phyloP scores from a whole-genome alignment of 2,888 invertebrate species.

The Axea sp. region DNA sequence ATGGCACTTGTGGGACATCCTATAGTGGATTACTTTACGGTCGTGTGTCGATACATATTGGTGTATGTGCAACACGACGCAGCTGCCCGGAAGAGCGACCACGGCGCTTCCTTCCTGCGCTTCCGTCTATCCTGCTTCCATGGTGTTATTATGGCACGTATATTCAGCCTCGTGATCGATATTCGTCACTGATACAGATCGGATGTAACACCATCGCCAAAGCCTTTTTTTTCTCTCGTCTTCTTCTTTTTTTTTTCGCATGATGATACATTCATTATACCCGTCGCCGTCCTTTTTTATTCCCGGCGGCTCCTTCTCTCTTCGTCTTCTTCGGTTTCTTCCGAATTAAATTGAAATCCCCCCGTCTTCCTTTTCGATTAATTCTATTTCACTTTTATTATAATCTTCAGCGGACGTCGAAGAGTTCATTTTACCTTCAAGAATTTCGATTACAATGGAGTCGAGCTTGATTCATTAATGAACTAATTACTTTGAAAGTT shows the following conservation, averaged over 20 bases:
- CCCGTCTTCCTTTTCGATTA: conserved; percentile 17
- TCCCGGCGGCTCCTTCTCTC: background rate
- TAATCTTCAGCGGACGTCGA: conserved; percentile 9
- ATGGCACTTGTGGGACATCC: conserved; percentile 78
- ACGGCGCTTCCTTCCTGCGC: conserved; percentile 78
- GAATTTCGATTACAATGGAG: conserved; percentile 48
- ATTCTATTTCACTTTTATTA: conserved; percentile 37
- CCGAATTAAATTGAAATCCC: conserved; percentile 27
- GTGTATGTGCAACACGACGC: conserved; percentile 63
- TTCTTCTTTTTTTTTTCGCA: conserved; percentile 31
- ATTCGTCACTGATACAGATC: conserved; percentile 68
- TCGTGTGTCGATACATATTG: conserved; percentile 69
- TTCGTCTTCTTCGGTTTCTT: background rate
- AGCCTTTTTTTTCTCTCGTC: conserved; percentile 20
- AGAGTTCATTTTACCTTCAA: conserved; percentile 46
- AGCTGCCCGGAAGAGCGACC: conserved; percentile 78
- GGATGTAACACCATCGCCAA: conserved; percentile 61
- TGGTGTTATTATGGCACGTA: conserved; percentile 59
- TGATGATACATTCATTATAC: conserved; percentile 54
- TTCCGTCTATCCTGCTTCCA: conserved; percentile 66
- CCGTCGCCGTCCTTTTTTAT: conserved; percentile 5
- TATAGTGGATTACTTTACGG: conserved; percentile 78
- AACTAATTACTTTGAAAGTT: conserved; percentile 45
- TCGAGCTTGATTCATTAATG: conserved; percentile 46
- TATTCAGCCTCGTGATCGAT: conserved; percentile 61